Evolutionary conservation across 2,113 vertebrate species (phyloP).

Genomic region (Probosciger aterrimus): DNA sequence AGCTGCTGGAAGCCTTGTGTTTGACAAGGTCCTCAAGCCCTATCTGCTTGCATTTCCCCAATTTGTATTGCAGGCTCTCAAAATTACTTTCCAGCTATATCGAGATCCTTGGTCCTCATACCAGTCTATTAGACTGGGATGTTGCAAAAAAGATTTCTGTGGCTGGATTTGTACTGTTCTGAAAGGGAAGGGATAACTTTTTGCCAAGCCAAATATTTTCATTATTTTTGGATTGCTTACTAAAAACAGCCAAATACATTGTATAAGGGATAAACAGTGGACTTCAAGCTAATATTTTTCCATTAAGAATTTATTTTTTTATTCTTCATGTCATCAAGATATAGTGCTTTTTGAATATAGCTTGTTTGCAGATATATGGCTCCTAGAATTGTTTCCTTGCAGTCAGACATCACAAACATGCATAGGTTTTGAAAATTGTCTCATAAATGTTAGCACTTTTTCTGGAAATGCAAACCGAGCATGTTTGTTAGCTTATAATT

Average conservation of each 20-base stretch:
- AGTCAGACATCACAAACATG: not conserved
- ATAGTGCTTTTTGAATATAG: not conserved
- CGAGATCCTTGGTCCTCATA: slow-evolving; percentile 27
- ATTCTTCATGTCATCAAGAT: slow-evolving; percentile 36
- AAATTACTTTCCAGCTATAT: slow-evolving; percentile 7
- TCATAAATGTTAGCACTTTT: not conserved
- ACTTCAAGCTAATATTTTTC: slow-evolving; percentile 62
- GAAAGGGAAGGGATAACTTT: slow-evolving; percentile 19
- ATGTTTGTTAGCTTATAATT: not conserved
- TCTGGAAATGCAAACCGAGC: not conserved
- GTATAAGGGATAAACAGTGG: slow-evolving; percentile 25
- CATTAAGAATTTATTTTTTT: slow-evolving; percentile 64
- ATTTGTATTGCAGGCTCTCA: slow-evolving; percentile 4
- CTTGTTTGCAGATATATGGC: slow-evolving; percentile 11
- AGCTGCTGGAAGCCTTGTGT: slow-evolving; percentile 19
- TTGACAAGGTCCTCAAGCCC: not conserved
- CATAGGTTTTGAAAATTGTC: not conserved
- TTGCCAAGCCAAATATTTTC: slow-evolving; percentile 55
- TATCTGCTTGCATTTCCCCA: not conserved
- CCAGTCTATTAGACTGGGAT: not conserved
- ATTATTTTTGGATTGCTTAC: slow-evolving; percentile 56
- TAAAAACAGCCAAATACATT: slow-evolving; percentile 42
- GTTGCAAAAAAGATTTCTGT: slow-evolving; percentile 33
- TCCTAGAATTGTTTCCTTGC: slow-evolving; percentile 30
- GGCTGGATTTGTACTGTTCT: slow-evolving; percentile 24